These are phyloP conservation scores for Myotis daubentonii DNA, from an alignment of 2,797 vertebrate species.

Conservation along the genomic window DNA sequence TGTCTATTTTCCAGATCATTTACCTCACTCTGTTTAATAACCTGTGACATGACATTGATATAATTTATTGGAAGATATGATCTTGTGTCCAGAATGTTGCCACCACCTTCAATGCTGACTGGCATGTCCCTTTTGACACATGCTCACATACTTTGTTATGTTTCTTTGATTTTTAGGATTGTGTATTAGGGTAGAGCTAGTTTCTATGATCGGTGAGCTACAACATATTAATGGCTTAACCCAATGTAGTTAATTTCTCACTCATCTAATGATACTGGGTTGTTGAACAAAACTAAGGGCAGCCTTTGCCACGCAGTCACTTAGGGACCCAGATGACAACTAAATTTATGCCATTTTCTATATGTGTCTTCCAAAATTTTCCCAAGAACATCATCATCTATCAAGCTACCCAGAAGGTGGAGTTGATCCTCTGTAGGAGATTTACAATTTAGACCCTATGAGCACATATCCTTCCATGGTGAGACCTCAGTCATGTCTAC, in stretches of 20 bases:
- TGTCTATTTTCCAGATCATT: background rate
- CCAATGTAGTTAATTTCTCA: background rate
- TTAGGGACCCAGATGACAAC: background rate
- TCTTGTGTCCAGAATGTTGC: background rate
- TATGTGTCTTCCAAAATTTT: background rate
- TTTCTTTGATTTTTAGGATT: background rate
- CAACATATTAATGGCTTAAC: background rate
- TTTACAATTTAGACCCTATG: background rate
- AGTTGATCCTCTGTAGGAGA: fast-evolving
- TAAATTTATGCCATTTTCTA: background rate
- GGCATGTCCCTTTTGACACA: background rate
- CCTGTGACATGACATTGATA: background rate
- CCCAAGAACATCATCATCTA: background rate
- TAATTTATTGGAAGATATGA: background rate
- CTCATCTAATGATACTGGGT: background rate
- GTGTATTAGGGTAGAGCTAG: background rate
- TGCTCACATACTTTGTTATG: background rate
- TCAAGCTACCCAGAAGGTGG: background rate
- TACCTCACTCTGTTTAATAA: background rate
- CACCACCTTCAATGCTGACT: background rate
- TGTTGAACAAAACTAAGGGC: fast-evolving
- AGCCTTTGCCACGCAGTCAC: no score
- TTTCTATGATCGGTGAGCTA: background rate
- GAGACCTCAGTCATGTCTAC: background rate
- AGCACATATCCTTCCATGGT: background rate